These are phyloP conservation scores for Tichodroma muraria DNA, from an alignment of 2,113 vertebrate genomes.

Conservation along the genomic window DNA sequence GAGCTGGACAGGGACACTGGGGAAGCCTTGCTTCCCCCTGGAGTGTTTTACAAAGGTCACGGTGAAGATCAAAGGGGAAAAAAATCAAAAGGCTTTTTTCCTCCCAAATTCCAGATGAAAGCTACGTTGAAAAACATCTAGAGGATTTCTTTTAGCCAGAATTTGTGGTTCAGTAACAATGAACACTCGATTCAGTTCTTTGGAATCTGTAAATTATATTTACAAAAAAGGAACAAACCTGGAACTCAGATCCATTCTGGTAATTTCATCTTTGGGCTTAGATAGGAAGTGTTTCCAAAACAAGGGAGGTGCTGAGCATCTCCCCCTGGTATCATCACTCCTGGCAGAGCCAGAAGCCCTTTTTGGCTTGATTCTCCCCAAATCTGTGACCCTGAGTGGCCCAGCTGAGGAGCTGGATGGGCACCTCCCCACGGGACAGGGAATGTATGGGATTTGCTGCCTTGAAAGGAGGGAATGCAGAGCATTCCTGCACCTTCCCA, in stretches of 20 bases:
- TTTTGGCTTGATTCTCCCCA: background rate
- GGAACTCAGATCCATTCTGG: background rate
- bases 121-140: background rate
- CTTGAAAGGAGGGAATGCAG: background rate
- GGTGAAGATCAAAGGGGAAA: background rate
- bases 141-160: background rate
- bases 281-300: background rate
- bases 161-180: background rate
- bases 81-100: background rate
- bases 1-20: background rate
- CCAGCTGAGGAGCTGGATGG: background rate
- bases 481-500: background rate
- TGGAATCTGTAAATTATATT: background rate
- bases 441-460: background rate
- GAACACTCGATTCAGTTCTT: background rate
- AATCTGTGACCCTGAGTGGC: background rate
- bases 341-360: background rate
- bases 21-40: background rate
- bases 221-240: background rate
- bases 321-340: background rate
- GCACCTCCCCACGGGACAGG: background rate
- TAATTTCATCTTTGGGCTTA: background rate
- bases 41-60: background rate
- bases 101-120: background rate
- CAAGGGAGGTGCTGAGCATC: background rate